Percentiles rank a stretch among this genome's conserved stretches.
These are phyloP conservation scores for Aphidius colemani DNA, from an alignment of 2,888 invertebrate species.

Conservation along the genomic window DNA sequence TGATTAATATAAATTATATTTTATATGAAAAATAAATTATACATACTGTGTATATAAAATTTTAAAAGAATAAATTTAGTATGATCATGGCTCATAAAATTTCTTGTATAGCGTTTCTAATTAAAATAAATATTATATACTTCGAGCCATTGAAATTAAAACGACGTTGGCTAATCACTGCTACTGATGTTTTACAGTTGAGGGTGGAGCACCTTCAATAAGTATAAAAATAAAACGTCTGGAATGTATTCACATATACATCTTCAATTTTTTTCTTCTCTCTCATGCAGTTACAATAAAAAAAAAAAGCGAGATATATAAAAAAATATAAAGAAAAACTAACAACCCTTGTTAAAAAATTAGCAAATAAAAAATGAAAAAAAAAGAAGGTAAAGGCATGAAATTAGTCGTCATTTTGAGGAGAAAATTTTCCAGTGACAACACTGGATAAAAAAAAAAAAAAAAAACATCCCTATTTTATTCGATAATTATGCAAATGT, in stretches of 20 bases:
- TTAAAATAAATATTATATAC: slow-evolving; percentile 46
- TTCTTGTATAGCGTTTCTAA: slow-evolving; percentile 48
- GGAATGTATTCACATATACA: slow-evolving; percentile 7
- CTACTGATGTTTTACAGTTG: slow-evolving; percentile 23
- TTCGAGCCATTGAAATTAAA: slow-evolving; percentile 37
- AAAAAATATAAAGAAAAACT: slow-evolving; percentile 23
- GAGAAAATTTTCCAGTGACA: slow-evolving; percentile 9
- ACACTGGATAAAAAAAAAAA: no score
- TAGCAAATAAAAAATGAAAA: slow-evolving; percentile 8
- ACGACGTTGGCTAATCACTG: slow-evolving; percentile 37
- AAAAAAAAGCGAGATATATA: slow-evolving; percentile 25
- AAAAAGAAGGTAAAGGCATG: slow-evolving; percentile 43
- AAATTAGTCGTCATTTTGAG: slow-evolving; percentile 46
- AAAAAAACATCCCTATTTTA: slow-evolving; percentile 56
- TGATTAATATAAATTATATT: no score
- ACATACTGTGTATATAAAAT: neutral
- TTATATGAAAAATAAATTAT: no score
- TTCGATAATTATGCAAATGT: slow-evolving; percentile 61
- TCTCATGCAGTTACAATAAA: neutral
- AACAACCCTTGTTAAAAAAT: slow-evolving; percentile 20
- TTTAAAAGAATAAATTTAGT: slow-evolving; percentile 1
- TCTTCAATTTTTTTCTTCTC: no score
- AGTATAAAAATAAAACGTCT: slow-evolving; percentile 6
- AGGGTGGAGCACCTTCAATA: slow-evolving; percentile 22
- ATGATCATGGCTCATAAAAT: slow-evolving; percentile 43